Evolutionary conservation across 2,113 vertebrate species (phyloP).

Genomic region (Capreolus pygargus): DNA sequence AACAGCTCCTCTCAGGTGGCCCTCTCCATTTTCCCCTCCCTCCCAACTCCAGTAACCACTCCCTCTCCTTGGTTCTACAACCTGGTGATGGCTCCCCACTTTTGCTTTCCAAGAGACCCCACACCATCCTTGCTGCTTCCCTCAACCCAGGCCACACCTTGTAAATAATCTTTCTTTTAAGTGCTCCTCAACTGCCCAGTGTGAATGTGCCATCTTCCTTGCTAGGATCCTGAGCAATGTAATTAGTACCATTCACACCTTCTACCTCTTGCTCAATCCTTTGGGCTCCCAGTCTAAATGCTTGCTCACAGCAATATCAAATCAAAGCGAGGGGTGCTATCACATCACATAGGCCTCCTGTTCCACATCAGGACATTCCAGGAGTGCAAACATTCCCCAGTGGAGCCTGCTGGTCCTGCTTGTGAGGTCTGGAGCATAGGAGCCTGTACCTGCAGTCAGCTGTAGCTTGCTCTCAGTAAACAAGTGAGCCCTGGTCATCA

Average conservation of each 20-base stretch:
- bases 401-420: not conserved
- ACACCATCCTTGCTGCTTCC: not conserved
- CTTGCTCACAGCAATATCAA: not conserved
- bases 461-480: conserved; percentile 32
- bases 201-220: not conserved
- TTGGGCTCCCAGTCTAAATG: not conserved
- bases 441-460: conserved; percentile 44
- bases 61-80: not conserved
- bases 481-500: conserved; percentile 8
- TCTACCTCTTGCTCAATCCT: not conserved
- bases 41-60: not conserved
- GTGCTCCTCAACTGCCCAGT: not conserved
- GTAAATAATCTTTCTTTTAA: not conserved
- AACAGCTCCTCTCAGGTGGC: not conserved
- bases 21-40: not conserved
- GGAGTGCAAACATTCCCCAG: not conserved
- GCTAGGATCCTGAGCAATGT: not conserved
- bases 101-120: not conserved
- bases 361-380: not conserved
- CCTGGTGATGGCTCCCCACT: not conserved
- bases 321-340: not conserved
- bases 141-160: not conserved
- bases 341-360: not conserved
- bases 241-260: not conserved
- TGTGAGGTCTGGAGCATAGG: not conserved